Base-by-base conservation (phyloP, 1,140 invertebrate species). In the Lerema accius region DNA sequence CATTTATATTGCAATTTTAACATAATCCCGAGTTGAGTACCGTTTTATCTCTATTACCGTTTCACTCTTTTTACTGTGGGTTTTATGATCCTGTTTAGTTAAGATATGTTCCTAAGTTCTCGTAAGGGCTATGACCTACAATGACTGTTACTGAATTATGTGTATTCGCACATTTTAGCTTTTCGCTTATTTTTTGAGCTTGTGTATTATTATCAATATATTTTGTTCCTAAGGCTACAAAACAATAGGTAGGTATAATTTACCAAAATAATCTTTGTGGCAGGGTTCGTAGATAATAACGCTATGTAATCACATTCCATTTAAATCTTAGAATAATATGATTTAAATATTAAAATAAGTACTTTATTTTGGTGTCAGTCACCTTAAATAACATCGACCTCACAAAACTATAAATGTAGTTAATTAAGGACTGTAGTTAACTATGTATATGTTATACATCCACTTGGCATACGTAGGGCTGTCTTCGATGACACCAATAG, bases 1-100 rank as follows among this genome's bases (percentile, higher is more conserved):
- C 79, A 78, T 82, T 80, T 81, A 75, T 76, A 83, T 83, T 76
- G 73, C 64, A 71, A 68, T 76, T 79, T 79, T 81, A 71, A 69
- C 76, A 80, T 83, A 81, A 83, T 79, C 75, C 69, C 46, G 14
- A 66, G 50, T 53, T n/a, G 39, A 39, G 37, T 16, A 16, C 26
- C 48, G 26, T 51, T 59, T 55, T 43, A 58, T 48, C 46, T 45
- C 55, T 59, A 59, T 65, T 51, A 65, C 58, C 53, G 53, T 58
- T 56, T 56, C 32, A 56, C 43, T 56, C 28, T 32, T 32, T 32
- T 32, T 32, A 32, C 28, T 32, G 9, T 32, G 4, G 28, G 1
- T 58, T 58, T 58, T 58, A 58, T 58, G 40, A 58, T 58, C 53
- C 43, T 45, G 43, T 58, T 58, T 37, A 32, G 19, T 56, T 43